Evolutionary conservation across 1,140 invertebrate genomes (phyloP).

Genomic region (Nebria ingens): DNA sequence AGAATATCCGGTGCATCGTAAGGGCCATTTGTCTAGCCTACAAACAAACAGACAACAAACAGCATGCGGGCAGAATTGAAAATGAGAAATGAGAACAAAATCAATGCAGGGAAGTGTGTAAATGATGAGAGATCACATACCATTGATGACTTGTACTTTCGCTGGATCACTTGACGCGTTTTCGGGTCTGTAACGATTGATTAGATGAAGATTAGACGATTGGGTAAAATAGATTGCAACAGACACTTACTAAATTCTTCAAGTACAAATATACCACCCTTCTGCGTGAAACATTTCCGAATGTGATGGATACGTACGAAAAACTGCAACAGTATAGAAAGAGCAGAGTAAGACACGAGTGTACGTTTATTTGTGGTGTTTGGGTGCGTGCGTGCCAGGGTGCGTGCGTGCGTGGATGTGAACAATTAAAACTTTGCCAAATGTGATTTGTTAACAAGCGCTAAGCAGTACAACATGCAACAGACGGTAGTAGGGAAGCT

Average conservation of each 20-base stretch:
- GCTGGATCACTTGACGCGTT: conserved; percentile 88
- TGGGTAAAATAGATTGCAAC: not conserved
- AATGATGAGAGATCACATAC: conserved; percentile 50
- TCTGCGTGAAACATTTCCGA: conserved; percentile 98
- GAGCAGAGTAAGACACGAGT: not conserved
- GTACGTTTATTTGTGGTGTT: conserved; percentile 11
- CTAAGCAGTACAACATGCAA: not conserved
- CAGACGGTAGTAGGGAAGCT: conserved; percentile 23
- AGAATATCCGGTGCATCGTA: conserved; percentile 51
- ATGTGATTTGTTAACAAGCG: not conserved
- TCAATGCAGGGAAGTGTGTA: conserved; percentile 14
- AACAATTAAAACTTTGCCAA: conserved; percentile 8
- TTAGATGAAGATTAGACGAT: not conserved
- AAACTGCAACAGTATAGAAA: conserved; percentile 71
- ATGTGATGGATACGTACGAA: conserved; percentile 99
- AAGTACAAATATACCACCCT: conserved; percentile 96
- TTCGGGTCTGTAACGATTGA: conserved; percentile 81
- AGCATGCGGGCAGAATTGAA: conserved; percentile 23
- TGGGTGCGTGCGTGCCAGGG: conserved; percentile 8
- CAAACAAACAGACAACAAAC: conserved; percentile 27
- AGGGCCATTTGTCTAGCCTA: conserved; percentile 48
- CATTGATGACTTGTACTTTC: conserved; percentile 97
- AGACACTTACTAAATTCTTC: conserved; percentile 94
- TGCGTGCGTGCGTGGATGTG: conserved; percentile 12
- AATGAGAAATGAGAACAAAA: conserved; percentile 13